Evolutionary conservation across 2,113 vertebrate species (phyloP), one percentile per base, ranked within the genome.

Genomic region (Nanorana parkeri): DNA sequence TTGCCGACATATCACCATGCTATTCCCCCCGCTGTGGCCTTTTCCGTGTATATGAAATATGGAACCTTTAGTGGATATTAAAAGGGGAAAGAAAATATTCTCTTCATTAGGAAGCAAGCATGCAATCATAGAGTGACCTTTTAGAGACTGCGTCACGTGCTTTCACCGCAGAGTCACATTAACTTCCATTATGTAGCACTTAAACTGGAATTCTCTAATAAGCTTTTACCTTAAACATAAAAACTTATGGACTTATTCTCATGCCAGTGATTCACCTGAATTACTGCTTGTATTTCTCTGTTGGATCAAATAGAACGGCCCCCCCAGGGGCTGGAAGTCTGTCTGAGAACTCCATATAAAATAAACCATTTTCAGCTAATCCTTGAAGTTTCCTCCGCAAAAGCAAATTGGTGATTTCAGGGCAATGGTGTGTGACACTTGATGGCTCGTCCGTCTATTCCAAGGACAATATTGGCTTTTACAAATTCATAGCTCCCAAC

Each of bases 171-270:
- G 72, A 75, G 74, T 77, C 28, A 28, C 74, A 77, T 64, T 77
- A 77, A 65, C 41, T 52, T 64, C 32, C 74, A 77, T 61, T 75
- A 75, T 75, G 29, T 77, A 26, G 60, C 36, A 64, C 74, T 77
- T 64, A 63, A 65, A 77, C 36, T 65, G 60, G 41, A 77, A 77
- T 51, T 64, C 74, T 36, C 74, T 77, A 77, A 51, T 77, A 77
- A 77, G 60, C 72, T 75, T 60, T n/a, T 75, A 75, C 72, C 72
- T 75, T 75, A 75, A 64, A 52, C 58, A 65, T 77, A 65, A 77
- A 77, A 77, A 52, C n/a, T 63, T 77, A 77, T 65, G 41, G 74
- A 28, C 58, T 76, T 77, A 65, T 63, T 77, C 74, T 77, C 74
- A 26, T 28, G 74, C 36, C 60, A 77, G 74, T 51, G 60, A 77